Evolutionary conservation across 2,888 invertebrate species (phyloP), one percentile per base, ranked within the genome.

Genomic region (Ichneumoninae sp.): DNA sequence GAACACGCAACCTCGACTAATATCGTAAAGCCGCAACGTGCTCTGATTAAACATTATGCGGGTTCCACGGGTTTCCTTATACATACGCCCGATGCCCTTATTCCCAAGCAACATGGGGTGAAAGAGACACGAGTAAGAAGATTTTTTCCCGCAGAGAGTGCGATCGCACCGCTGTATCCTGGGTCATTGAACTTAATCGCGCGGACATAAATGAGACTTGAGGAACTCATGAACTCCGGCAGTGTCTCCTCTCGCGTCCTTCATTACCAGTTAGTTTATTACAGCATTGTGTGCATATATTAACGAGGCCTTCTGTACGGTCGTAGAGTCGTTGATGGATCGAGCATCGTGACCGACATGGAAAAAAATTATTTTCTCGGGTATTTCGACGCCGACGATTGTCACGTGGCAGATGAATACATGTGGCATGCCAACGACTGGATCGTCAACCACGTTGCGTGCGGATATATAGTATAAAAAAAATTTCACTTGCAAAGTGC

Each of bases 11-110:
- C 87, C 84, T 76, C 86, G 88, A 91, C 92, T 93, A 92, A 93
- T 93, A 91, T 93, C 93, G 92, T 93, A 93, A 93, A 93, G 90
- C 93, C 92, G 89, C 92, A 93, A 93, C 93, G 93, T 93, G 92
- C 92, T 92, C 92, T 92, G 93, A 93, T 93, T 93, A 93, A 93
- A 93, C 93, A 91, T 93, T 93, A 92, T 91, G 92, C 89, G 91
- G 90, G 89, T 90, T 89, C 90, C 88, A 90, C 89, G 90, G 90
- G 91, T 89, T 91, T 90, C 91, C n/a, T 79, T 73, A 68, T 76
- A 70, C 26, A 70, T 26, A 75, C 50, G n/a, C 71, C 19, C 52
- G 30, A 26, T 52, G 60, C 63, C 30, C 75, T 60, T 73, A 40
- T 66, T 73, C 40, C 10, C 36, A 63, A 66, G 50, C 40, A 73